Base-by-base conservation (phyloP, 2,888 invertebrate species). In the Thysanoteuthis rhombus region DNA sequence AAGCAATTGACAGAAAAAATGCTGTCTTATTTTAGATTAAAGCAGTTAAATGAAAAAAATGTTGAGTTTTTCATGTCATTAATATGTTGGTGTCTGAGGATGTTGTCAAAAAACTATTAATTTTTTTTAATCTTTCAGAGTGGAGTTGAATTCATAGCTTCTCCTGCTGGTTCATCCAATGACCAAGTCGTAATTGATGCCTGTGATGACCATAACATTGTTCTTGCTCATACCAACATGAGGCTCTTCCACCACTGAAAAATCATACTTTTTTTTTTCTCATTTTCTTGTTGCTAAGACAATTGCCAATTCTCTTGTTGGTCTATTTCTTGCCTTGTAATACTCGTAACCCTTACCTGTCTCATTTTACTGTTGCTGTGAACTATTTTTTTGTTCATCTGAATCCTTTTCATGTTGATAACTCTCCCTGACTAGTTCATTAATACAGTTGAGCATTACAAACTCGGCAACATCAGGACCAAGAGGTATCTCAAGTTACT, bases 111-210 rank as follows among this genome's bases (percentile, higher is more conserved):
- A 52, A n/a, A 16, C n/a, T 90, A 38, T 12, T 75, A 42, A 25
- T n/a, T 75, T 52, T 39, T 91, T 93, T 90, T 58, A n/a, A n/a
- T 90, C 32, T 97, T 97, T 58, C 97, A 99, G 99, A 98, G 98
- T 96, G 99, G 99, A 38, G 99, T 99, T 39, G 98, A 98, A 93
- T 99, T 98, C 97, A 98, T 99, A 95, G 99, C 98, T 93, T 99
- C 99, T 96, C 99, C 99, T 28, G 97, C 98, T 0, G 99, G 99
- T 25, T 99, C 99, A 1, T 99, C 98, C 95, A 99, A 99, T 97
- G 99, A 99, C 97, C 98, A 98, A 93, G 98, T 98, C 95, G 98
- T 99, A 22, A 98, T 99, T 94, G 97, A 98, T 93, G 99, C 99
- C 36, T 99, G 99, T 97, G 98, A 99, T 97, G 98, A 99, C 95